Conservation (phyloP, 2,888 invertebrate species). For the Drosophila cyrtoloma region DNA sequence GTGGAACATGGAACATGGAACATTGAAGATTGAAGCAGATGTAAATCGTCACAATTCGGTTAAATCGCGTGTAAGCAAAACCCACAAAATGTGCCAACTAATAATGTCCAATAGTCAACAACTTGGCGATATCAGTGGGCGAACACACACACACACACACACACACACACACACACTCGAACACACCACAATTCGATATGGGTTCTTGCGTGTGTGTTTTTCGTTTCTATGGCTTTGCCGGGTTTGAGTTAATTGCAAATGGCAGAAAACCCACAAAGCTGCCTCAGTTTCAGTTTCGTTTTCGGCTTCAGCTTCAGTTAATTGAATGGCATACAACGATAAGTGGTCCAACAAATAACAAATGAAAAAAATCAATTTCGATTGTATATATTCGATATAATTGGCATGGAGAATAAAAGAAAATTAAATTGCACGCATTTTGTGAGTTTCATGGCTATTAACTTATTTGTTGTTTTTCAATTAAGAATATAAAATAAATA, state of each 20-base stretch:
- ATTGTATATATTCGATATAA: conserved; percentile 23
- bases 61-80: conserved; percentile 56
- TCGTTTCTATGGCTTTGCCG: conserved; percentile 32
- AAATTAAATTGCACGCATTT: conserved; percentile 10
- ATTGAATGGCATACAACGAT: conserved; percentile 32
- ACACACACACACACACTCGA: background rate
- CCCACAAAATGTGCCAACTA: conserved; percentile 39
- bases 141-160: background rate
- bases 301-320: conserved; percentile 10
- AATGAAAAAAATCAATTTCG: conserved; percentile 35
- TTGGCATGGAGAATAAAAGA: conserved; percentile 5
- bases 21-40: conserved; percentile 63
- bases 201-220: conserved; percentile 7
- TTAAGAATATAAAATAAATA: background rate
- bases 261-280: conserved; percentile 31
- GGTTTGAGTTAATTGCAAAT: conserved; percentile 35
- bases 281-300: background rate
- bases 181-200: conserved; percentile 24
- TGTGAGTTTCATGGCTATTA: background rate
- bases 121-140: conserved; percentile 6
- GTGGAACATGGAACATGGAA: conserved; percentile 16
- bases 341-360: conserved; percentile 27
- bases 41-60: conserved; percentile 69
- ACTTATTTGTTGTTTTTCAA: background rate
- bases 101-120: conserved; percentile 43